Percentiles rank a stretch among this genome's conserved stretches.
These are phyloP conservation scores for Apteryx owenii DNA, from an alignment of 2,113 vertebrate genomes.

Conservation along the genomic window DNA sequence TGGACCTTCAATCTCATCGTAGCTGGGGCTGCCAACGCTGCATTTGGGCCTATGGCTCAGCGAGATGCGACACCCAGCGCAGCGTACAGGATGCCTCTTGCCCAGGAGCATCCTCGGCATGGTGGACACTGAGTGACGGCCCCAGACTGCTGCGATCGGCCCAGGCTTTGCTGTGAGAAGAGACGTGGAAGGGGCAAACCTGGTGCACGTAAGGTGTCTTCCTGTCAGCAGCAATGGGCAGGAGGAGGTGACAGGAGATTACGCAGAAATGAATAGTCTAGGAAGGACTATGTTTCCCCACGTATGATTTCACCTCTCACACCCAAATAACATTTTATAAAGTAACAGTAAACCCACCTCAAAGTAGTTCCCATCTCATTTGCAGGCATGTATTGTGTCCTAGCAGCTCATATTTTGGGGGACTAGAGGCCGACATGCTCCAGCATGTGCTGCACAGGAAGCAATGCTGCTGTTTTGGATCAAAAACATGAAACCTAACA, in stretches of 20 bases:
- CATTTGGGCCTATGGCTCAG: neutral
- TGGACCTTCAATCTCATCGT: neutral
- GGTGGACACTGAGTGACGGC: neutral
- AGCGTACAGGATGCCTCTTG: neutral
- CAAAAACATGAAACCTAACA: neutral
- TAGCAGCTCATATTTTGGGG: neutral
- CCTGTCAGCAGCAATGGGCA: neutral
- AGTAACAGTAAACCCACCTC: neutral
- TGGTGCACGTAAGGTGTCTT: neutral
- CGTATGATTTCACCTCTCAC: neutral
- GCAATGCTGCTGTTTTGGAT: neutral
- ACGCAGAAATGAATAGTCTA: neutral
- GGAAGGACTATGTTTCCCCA: neutral
- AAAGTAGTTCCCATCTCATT: neutral
- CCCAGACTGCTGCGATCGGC: neutral
- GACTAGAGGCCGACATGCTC: neutral
- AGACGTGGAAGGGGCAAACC: neutral
- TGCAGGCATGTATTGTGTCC: neutral
- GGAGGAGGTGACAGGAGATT: neutral
- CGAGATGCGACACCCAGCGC: fast-evolving
- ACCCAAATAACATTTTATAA: neutral
- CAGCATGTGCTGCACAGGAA: neutral
- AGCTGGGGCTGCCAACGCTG: neutral
- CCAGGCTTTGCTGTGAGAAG: neutral
- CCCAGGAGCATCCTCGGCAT: neutral